Evolutionary conservation across 1,140 invertebrate species (phyloP).

Genomic region (Lamellibrachia luymesi): DNA sequence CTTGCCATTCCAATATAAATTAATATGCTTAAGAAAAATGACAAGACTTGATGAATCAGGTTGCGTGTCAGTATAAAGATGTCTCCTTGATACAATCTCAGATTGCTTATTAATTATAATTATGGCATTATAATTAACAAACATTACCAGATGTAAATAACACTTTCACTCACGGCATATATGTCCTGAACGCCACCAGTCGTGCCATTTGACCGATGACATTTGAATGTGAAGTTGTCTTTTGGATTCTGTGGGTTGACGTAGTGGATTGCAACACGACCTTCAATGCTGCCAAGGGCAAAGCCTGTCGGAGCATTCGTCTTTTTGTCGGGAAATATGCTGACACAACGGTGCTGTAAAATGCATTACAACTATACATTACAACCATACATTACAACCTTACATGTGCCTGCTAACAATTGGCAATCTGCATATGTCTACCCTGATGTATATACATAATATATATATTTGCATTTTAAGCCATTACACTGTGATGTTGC

Average conservation of each 20-base stretch:
- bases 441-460: no score
- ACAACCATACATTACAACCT: no score
- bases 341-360: constrained; percentile 72
- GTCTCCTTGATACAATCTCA: neutral
- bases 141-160: no score
- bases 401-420: no score
- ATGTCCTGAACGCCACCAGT: constrained; percentile 80
- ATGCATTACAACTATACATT: neutral
- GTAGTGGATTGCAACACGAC: constrained; percentile 93
- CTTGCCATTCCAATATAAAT: no score
- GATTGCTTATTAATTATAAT: neutral
- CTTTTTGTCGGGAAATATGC: constrained; percentile 88
- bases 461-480: no score
- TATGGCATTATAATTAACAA: no score
- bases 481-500: no score
- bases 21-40: neutral
- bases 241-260: constrained; percentile 90
- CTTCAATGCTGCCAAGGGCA: constrained; percentile 73
- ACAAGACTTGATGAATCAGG: neutral
- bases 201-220: constrained; percentile 88
- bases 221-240: constrained; percentile 99
- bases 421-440: no score
- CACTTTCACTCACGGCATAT: constrained; percentile 65
- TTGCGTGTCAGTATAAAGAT: neutral
- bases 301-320: constrained; percentile 75